Evolutionary conservation across 1,140 invertebrate species (phyloP), one percentile per base, ranked within the genome.

Genomic region (Zaprionus taronus): DNA sequence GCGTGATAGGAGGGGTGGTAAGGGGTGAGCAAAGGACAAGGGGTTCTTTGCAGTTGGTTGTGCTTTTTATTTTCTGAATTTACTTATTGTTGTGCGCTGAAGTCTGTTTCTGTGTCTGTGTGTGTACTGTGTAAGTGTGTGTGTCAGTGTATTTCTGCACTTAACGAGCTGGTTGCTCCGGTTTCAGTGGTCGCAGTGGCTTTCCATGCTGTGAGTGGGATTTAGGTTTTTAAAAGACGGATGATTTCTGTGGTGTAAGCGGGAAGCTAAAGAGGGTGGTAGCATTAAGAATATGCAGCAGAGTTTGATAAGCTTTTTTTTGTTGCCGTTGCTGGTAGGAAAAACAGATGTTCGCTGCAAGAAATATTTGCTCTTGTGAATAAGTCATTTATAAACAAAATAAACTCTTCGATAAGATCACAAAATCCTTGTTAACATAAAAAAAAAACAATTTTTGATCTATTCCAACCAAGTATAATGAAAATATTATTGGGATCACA

Each of bases 161-260:
- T 78, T 80, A 80, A 78, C 78, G 78, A 78, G 75, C 70, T 73
- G 69, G 28, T 77, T 79, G 58, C 66, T 75, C 57, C 60, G 56
- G 68, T 77, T 79, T 77, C 49, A 63, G 77, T 72, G 73, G 77
- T 56, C 73, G 63, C 63, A 58, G 64, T 57, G 74, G 69, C 63
- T 79, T 79, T 68, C 22, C 44, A 4, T 41, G 20, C 28, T 69
- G 22, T 22, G 51, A 28, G 22, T 22, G 36, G 51, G 41, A 28
- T 61, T 62, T 49, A 28, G 57, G 51, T 15, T 53, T 38, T 38
- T 20, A 26, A 28, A 36, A 38, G 65, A 26, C 20, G 20, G 20
- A 20, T n/a, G 26, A 49, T 31, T 68, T 49, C 20, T 65, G 47
- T 36, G 49, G 20, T 22, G 2, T 20, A 49, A 22, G 3, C 15